Evolutionary conservation across 1,140 invertebrate genomes (phyloP), one percentile per base, ranked within the genome.

Genomic region (Nymphalis io): DNA sequence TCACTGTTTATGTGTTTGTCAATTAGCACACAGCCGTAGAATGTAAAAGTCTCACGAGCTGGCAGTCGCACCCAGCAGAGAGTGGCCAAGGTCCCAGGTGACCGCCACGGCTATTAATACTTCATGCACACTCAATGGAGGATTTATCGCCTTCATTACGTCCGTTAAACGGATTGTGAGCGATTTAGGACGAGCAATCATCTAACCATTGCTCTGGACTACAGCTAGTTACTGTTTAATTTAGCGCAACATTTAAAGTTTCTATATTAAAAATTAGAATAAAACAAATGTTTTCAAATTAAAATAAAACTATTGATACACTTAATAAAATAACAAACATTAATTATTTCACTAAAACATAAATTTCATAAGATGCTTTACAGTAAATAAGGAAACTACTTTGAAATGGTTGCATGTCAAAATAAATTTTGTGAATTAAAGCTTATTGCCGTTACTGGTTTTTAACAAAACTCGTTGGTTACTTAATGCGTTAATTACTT

Each of bases 111-210:
- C 77, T 84, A 88, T 81, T 80, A 84, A 89, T 89, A 86, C 68
- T 65, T 73, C 76, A 78, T 78, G 74, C 72, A 76, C 79, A 74
- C 75, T 86, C 83, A 83, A 87, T 88, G 74, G 80, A 60, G 72
- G 82, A 84, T 89, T 85, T 87, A 85, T 87, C 75, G 75, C 76
- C 75, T 82, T 82, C 81, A 82, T 82, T 88, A 82, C 76, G 66
- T 44, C 48, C 57, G 61, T 63, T 71, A 57, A 66, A 61, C 69
- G 63, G 69, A 44, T 71, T 60, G 46, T 66, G 63, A 65, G 71
- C 65, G 67, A 72, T 76, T 74, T 74, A 64, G 71, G 61, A 69
- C 61, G 68, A 68, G 59, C 72, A 51, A 74, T 76, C 72, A 74
- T 72, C 59, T 57, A 57, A 48, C 62, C 46, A 66, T 65, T 60